These are phyloP conservation scores for Diplogasteroides magnus DNA, from an alignment of 1,140 invertebrate genomes.

Conservation along the genomic window DNA sequence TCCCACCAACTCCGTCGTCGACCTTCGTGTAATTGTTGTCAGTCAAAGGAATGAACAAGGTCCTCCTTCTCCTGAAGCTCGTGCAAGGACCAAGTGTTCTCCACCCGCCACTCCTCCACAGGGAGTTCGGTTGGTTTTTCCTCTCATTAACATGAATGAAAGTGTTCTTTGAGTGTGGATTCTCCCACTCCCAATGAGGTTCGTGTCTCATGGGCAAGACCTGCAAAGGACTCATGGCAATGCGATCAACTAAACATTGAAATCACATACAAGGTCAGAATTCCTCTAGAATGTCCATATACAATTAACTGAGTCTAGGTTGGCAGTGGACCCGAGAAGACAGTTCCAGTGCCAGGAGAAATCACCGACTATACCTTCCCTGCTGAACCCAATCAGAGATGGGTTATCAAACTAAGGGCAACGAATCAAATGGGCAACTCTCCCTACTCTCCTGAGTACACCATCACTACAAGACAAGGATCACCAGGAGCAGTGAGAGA, in stretches of 20 bases:
- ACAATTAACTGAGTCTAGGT: neutral
- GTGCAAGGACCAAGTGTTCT: slow-evolving; percentile 53
- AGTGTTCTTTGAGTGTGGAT: slow-evolving; percentile 31
- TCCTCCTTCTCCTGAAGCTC: slow-evolving; percentile 49
- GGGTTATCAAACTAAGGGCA: slow-evolving; percentile 46
- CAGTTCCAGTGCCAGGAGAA: slow-evolving; percentile 48
- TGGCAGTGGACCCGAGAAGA: slow-evolving; percentile 50
- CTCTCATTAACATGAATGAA: neutral
- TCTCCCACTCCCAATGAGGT: slow-evolving; percentile 51
- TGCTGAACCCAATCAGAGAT: slow-evolving; percentile 53
- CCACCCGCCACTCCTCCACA: slow-evolving; percentile 49
- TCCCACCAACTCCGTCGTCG: slow-evolving; percentile 51
- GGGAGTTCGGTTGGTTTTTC: slow-evolving; percentile 27
- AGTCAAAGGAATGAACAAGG: slow-evolving; percentile 44
- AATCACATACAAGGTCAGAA: slow-evolving; percentile 44
- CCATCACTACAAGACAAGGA: slow-evolving; percentile 53
- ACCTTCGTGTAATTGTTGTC: slow-evolving; percentile 46
- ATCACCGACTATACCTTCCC: slow-evolving; percentile 52
- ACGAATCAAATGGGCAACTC: slow-evolving; percentile 44
- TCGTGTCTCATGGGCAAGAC: slow-evolving; percentile 50
- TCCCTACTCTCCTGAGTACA: slow-evolving; percentile 48
- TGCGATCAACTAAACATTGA: slow-evolving; percentile 52
- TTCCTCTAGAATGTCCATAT: neutral
- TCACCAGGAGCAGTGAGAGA: slow-evolving; percentile 49
- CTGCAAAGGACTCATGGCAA: slow-evolving; percentile 49